These are phyloP conservation scores for Ethmia dodecea DNA, from an alignment of 2,888 invertebrate genomes.

Conservation along the genomic window DNA sequence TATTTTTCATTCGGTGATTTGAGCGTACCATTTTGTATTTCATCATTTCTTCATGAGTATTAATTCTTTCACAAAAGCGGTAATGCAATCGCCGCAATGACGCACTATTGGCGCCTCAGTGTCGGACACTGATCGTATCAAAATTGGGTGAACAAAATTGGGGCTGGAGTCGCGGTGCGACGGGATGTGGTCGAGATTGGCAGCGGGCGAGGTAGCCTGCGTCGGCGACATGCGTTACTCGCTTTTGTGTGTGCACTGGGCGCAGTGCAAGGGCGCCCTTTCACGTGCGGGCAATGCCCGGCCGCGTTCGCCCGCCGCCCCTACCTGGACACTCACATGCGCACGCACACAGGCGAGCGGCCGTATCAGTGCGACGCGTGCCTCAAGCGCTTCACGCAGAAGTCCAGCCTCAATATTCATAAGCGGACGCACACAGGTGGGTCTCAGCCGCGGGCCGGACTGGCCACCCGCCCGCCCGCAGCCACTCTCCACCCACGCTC, in stretches of 20 bases:
- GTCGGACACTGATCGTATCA: constrained; percentile 34
- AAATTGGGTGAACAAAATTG: constrained; percentile 51
- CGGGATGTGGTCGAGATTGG: constrained; percentile 36
- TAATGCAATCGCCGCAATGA: constrained; percentile 74
- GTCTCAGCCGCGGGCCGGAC: constrained; percentile 71
- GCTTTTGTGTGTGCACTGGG: constrained; percentile 77
- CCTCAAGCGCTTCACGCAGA: constrained; percentile 88
- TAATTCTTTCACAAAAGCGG: constrained; percentile 76
- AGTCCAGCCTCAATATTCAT: constrained; percentile 89
- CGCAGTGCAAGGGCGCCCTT: constrained; percentile 72
- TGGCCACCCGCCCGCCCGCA: constrained; percentile 60
- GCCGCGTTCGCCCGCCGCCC: constrained; percentile 70
- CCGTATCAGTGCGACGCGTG: constrained; percentile 85
- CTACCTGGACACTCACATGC: constrained; percentile 74
- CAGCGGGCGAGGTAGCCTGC: constrained; percentile 46
- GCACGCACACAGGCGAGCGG: constrained; percentile 79
- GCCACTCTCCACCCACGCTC: constrained; percentile 39
- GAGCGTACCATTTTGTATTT: constrained; percentile 51
- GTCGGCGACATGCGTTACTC: constrained; percentile 76
- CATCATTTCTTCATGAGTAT: constrained; percentile 71
- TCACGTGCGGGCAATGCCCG: constrained; percentile 68
- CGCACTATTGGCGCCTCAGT: constrained; percentile 49
- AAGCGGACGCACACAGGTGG: constrained; percentile 85
- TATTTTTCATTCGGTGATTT: constrained; percentile 48
- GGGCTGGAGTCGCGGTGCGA: constrained; percentile 9